Evolutionary conservation across 1,140 invertebrate genomes (phyloP).

Genomic region (Aphis craccivora): DNA sequence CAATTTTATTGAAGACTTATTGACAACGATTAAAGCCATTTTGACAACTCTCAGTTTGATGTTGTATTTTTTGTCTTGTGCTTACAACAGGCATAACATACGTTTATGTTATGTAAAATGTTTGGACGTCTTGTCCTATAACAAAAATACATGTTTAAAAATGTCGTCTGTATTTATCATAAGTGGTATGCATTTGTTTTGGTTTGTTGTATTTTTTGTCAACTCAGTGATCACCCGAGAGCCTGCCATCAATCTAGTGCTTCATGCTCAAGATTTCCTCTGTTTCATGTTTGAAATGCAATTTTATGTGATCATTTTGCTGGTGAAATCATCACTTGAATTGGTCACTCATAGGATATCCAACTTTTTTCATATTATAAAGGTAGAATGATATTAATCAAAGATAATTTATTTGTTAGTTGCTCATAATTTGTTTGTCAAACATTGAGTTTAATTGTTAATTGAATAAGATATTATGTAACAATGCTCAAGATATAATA

Average conservation of each 20-base stretch:
- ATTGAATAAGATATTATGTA: not conserved
- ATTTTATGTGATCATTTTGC: slow-evolving; percentile 48
- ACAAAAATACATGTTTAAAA: slow-evolving; percentile 49
- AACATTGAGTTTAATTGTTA: not conserved
- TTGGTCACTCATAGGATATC: slow-evolving; percentile 51
- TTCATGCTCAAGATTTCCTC: slow-evolving; percentile 46
- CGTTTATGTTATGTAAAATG: slow-evolving; percentile 44
- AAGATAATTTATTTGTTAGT: slow-evolving; percentile 32
- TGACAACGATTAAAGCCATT: slow-evolving; percentile 50
- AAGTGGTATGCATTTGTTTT: slow-evolving; percentile 49
- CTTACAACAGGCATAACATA: slow-evolving; percentile 41
- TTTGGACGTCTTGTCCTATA: slow-evolving; percentile 38
- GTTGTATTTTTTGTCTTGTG: slow-evolving; percentile 55
- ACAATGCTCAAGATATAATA: not conserved
- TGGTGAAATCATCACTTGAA: slow-evolving; percentile 56
- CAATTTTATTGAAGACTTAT: slow-evolving; percentile 52
- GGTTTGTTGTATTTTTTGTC: slow-evolving; percentile 55
- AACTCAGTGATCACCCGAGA: slow-evolving; percentile 30
- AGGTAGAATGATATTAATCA: slow-evolving; percentile 47
- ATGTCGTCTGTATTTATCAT: slow-evolving; percentile 50
- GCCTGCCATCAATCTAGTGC: slow-evolving; percentile 40
- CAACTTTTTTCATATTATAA: slow-evolving; percentile 52
- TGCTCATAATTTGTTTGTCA: not conserved
- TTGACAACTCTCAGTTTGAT: slow-evolving; percentile 51
- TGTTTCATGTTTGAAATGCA: slow-evolving; percentile 54